Conservation (phyloP, 1,140 invertebrate genomes). For the Leptinotarsa defecta region DNA sequence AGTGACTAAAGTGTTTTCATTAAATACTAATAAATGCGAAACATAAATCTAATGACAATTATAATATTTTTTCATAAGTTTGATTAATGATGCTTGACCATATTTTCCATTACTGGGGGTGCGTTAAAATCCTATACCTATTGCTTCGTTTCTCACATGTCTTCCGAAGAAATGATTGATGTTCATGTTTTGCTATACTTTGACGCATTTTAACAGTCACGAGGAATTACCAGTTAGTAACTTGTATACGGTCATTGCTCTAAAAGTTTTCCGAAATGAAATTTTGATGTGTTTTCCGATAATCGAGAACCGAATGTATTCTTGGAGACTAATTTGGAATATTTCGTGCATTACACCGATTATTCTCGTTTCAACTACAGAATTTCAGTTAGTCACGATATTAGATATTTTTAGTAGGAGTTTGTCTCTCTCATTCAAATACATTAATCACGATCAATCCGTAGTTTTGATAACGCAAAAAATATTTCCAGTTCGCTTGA, state of each 20-base stretch:
- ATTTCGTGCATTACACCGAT: slow-evolving; percentile 8
- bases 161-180: neutral
- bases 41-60: too few species aligned
- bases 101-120: too few species aligned
- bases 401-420: too few species aligned
- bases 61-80: too few species aligned
- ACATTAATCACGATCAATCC: too few species aligned
- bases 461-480: too few species aligned
- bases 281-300: neutral
- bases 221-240: neutral
- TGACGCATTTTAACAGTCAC: neutral
- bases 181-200: neutral
- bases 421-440: too few species aligned
- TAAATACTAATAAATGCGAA: too few species aligned
- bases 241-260: neutral
- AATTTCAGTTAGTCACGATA: neutral
- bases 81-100: too few species aligned
- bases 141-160: neutral
- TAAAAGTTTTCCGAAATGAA: neutral
- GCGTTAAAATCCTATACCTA: too few species aligned
- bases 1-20: too few species aligned
- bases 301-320: neutral
- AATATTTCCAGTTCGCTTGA: too few species aligned
- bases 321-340: neutral
- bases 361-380: neutral